Evolutionary conservation across 2,797 vertebrate species (phyloP), one percentile per base, ranked within the genome.

Genomic region (Pangasius mekongensis): DNA sequence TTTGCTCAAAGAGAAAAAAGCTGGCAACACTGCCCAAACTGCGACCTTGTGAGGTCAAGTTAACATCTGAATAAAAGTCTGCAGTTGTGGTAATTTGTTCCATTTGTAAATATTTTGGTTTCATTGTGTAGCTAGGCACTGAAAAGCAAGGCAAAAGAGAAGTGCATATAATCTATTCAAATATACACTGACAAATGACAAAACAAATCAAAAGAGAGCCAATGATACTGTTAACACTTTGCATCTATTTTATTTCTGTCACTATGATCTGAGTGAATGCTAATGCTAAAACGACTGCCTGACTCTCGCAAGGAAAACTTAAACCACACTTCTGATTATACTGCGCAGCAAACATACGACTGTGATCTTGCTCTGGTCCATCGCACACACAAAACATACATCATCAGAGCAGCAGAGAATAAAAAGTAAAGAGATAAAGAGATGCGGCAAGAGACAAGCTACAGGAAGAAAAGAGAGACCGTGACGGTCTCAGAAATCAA

Each of bases 91-190:
- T 85, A 30, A 62, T 43, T 64, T 43, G 22, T 27, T 43, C 6
- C 13, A 62, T 82, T 82, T 66, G 60, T 30, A 49, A 66, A 74
- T n/a, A 86, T 60, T 58, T 30, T 60, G 52, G 14, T 56, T 86
- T 86, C 54, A 3, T 78, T 56, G 49, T 52, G 24, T 56, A 80
- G 47, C 13, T 27, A 18, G 36, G 67, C 52, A 60, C 74, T 80
- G 58, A 64, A 67, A 78, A 67, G 7, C 3, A 87, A 39, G n/a
- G 33, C 22, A 77, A 87, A 84, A 77, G 22, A 43, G 1, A 69
- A 88, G 27, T 13, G 60, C n/a, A 36, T 83, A 36, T 33, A 49
- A 69, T 73, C 36, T 62, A 87, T 52, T 81, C 52, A 56, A 82
- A n/a, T 62, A n/a, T 49, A 82, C 16, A 62, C 56, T 62, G 49